Evolutionary conservation across 2,888 invertebrate species (phyloP).

Genomic region (Malacosoma neustria): DNA sequence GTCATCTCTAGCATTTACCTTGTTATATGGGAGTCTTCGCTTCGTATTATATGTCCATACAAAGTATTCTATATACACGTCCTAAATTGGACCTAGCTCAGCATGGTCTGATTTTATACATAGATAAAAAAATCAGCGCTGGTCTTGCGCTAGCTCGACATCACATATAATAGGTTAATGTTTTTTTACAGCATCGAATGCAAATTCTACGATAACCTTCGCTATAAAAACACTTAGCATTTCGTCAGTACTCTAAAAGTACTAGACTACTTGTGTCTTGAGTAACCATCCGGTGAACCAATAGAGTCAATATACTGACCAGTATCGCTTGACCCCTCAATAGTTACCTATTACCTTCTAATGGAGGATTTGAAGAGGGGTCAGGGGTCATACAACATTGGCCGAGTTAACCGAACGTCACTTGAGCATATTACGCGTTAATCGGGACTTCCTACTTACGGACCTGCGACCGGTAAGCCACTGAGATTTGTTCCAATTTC

Average conservation of each 20-base stretch:
- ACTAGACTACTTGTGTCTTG: slow-evolving; percentile 35
- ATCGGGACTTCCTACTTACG: slow-evolving; percentile 72
- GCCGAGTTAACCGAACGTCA: slow-evolving; percentile 45
- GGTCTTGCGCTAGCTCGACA: too few species aligned
- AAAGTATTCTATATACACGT: too few species aligned
- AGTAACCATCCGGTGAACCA: slow-evolving; percentile 64
- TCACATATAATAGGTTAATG: too few species aligned
- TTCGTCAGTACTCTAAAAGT: neutral
- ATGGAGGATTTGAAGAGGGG: slow-evolving; percentile 16
- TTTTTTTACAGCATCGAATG: too few species aligned
- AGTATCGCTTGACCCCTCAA: slow-evolving; percentile 30
- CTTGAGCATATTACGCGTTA: slow-evolving; percentile 67
- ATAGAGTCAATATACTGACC: slow-evolving; percentile 62
- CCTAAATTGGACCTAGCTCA: too few species aligned
- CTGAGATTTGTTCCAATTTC: slow-evolving; percentile 70
- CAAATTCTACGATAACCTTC: neutral
- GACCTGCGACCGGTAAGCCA: slow-evolving; percentile 37
- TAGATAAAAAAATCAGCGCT: too few species aligned
- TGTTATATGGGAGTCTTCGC: too few species aligned
- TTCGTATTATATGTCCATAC: too few species aligned
- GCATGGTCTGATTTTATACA: too few species aligned
- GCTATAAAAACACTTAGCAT: neutral
- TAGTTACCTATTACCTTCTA: slow-evolving; percentile 12
- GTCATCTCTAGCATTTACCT: too few species aligned
- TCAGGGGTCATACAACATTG: slow-evolving; percentile 30